Conservation (phyloP, 2,888 invertebrate genomes). For the Perizoma affinitatum region DNA sequence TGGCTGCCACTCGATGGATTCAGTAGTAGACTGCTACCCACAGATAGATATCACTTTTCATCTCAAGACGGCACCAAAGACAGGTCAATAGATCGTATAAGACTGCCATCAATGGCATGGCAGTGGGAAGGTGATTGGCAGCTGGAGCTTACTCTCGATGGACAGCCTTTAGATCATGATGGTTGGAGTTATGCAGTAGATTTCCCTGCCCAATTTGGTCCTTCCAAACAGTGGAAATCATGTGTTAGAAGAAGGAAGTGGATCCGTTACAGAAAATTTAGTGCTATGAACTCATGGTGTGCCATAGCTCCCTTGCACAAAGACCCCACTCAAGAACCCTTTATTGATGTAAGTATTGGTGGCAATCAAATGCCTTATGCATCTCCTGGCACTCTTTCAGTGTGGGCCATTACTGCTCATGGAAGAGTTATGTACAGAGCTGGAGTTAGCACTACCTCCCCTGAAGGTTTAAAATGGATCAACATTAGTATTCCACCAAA, state of each 20-base stretch:
- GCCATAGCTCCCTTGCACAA: conserved; percentile 94
- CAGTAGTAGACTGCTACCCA: conserved; percentile 91
- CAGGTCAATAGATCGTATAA: conserved; percentile 90
- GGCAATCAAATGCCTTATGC: conserved; percentile 93
- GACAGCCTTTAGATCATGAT: conserved; percentile 94
- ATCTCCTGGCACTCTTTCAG: conserved; percentile 89
- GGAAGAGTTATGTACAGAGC: conserved; percentile 95
- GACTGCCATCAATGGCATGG: conserved; percentile 97
- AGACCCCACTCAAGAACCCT: conserved; percentile 96
- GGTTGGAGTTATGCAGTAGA: conserved; percentile 98
- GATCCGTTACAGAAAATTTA: conserved; percentile 94
- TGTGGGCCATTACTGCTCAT: conserved; percentile 97
- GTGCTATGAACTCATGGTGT: conserved; percentile 96
- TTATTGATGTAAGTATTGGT: conserved; percentile 95
- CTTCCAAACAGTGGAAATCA: conserved; percentile 94
- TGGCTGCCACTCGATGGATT: conserved; percentile 97
- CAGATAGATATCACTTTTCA: conserved; percentile 94
- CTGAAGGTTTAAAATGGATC: conserved; percentile 95
- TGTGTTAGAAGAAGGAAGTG: conserved; percentile 95
- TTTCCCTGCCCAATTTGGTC: conserved; percentile 92
- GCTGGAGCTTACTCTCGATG: conserved; percentile 91
- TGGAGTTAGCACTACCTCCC: conserved; percentile 91
- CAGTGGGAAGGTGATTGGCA: conserved; percentile 98
- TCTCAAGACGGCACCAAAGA: conserved; percentile 92
- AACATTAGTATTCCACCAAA: conserved; percentile 90